A percentile compares a stretch with the other conserved stretches of the same genome.
These are phyloP conservation scores for Heliconius erato DNA, from an alignment of 2,888 invertebrate species.

Conservation along the genomic window DNA sequence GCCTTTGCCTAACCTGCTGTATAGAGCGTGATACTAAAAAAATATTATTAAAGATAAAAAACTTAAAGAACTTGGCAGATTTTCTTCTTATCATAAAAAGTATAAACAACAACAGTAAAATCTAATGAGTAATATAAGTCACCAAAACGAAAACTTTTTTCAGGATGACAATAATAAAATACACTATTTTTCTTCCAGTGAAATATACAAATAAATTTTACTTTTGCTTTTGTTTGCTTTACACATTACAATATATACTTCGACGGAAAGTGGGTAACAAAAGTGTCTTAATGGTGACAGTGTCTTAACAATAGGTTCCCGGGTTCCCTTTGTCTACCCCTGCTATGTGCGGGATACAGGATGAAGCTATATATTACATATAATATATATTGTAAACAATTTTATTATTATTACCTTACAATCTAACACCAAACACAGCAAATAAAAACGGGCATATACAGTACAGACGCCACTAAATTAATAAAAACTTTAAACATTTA, in stretches of 20 bases:
- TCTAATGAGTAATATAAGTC: neutral
- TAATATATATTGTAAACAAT: constrained; percentile 8
- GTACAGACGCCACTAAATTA: constrained; percentile 63
- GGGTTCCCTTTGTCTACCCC: too few relatives aligned
- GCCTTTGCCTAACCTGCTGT: too few relatives aligned
- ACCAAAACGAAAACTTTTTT: neutral
- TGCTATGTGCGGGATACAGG: too few relatives aligned
- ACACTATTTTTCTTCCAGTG: neutral
- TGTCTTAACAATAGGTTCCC: too few relatives aligned
- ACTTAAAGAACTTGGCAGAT: neutral
- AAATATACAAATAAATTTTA: neutral
- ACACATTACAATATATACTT: neutral
- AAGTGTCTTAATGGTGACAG: too few relatives aligned
- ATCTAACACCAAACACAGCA: constrained; percentile 82
- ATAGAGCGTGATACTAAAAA: too few relatives aligned
- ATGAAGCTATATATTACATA: neutral
- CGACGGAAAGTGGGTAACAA: too few relatives aligned
- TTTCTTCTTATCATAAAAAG: neutral
- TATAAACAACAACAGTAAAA: neutral
- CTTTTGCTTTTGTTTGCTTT: neutral
- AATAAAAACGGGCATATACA: constrained; percentile 74
- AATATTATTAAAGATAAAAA: too few relatives aligned
- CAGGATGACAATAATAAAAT: neutral
- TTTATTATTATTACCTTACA: constrained; percentile 56
- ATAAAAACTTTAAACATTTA: constrained; percentile 52